phyloP scores from a whole-genome alignment of 2,888 invertebrate species.

The Plebejus melissa region DNA sequence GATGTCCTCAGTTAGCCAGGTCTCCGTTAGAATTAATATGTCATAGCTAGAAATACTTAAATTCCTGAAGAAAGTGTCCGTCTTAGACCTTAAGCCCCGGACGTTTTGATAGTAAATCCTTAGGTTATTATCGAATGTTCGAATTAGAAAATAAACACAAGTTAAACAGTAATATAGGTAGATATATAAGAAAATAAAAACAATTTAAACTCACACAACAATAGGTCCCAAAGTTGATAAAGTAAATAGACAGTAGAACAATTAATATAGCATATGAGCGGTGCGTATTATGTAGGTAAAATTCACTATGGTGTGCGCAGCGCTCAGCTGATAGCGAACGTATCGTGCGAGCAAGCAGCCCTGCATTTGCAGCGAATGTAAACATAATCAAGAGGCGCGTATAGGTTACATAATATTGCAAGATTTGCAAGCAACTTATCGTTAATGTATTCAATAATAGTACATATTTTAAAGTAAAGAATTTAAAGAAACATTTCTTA shows the following conservation, averaged over 20 bases:
- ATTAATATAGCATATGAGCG: not conserved
- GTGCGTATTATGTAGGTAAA: not conserved
- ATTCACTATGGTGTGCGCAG: not conserved
- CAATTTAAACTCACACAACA: not conserved
- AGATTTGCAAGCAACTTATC: not conserved
- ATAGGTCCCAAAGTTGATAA: not conserved
- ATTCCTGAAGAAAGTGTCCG: slow-evolving; percentile 9
- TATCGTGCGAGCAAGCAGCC: not conserved
- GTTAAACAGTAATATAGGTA: not conserved
- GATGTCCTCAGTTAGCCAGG: slow-evolving; percentile 19
- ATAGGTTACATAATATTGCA: not conserved
- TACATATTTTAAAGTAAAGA: too few relatives aligned
- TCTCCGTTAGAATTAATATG: slow-evolving; percentile 4
- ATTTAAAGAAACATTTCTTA: too few relatives aligned
- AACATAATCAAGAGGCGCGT: not conserved
- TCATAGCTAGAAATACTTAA: not conserved
- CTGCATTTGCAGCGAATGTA: not conserved
- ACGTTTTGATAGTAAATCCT: slow-evolving; percentile 22
- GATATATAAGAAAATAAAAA: too few relatives aligned
- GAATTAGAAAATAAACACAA: not conserved
- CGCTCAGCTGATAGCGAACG: not conserved
- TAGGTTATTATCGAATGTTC: not conserved
- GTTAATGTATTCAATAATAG: not conserved
- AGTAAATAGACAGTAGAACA: not conserved
- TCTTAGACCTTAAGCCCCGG: slow-evolving; percentile 9